Conservation (phyloP, 2,888 invertebrate genomes). For the Platynereis dumerilii region DNA sequence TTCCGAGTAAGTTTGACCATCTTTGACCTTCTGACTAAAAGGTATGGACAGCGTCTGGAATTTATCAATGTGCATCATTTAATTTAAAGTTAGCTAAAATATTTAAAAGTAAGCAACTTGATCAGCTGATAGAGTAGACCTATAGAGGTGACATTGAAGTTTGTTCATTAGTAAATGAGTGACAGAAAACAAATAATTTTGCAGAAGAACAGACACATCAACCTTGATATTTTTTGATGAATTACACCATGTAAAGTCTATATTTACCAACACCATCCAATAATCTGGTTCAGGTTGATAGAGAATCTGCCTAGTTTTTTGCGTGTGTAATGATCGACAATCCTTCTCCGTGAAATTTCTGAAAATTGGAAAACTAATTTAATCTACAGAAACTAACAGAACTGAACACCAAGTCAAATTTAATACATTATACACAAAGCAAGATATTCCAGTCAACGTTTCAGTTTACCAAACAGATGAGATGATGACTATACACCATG, state of each 20-base stretch:
- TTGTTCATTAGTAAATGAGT: too few species aligned
- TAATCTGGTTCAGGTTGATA: slow-evolving; percentile 85
- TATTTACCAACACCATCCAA: slow-evolving; percentile 86
- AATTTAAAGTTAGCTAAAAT: not conserved
- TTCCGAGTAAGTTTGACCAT: slow-evolving; percentile 75
- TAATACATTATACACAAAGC: too few species aligned
- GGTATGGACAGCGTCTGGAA: slow-evolving; percentile 73
- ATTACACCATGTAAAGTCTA: too few species aligned
- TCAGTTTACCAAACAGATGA: too few species aligned
- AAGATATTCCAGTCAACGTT: too few species aligned
- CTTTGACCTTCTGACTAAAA: slow-evolving; percentile 71
- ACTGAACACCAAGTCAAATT: too few species aligned
- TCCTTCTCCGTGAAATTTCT: slow-evolving; percentile 82
- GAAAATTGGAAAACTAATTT: slow-evolving; percentile 47
- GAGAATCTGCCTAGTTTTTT: slow-evolving; percentile 86
- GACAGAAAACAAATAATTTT: not conserved
- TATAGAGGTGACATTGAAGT: too few species aligned
- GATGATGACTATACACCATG: too few species aligned
- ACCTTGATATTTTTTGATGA: not conserved
- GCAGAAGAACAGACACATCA: not conserved
- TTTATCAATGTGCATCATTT: too few species aligned
- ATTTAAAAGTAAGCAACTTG: not conserved
- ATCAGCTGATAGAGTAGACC: too few species aligned
- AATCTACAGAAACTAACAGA: too few species aligned
- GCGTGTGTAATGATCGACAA: slow-evolving; percentile 86